Percentiles rank a stretch among this genome's conserved stretches.
Conservation (phyloP, 2,113 vertebrate genomes). For the Dasypus novemcinctus region DNA sequence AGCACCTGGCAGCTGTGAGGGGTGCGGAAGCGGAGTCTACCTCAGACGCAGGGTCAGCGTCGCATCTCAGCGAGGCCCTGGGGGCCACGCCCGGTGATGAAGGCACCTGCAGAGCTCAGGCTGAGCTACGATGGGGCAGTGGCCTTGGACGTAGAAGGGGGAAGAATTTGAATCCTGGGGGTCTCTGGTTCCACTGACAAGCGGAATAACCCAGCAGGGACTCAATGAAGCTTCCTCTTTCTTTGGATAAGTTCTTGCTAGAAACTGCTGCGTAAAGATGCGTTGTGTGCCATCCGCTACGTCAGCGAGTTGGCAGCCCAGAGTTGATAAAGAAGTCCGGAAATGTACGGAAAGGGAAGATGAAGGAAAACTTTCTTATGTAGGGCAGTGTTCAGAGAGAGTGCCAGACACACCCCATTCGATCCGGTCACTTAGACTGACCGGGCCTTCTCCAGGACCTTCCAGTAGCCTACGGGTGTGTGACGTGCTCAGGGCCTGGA, state of each 20-base stretch:
- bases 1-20: background rate
- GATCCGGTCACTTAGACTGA: background rate
- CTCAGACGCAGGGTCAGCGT: background rate
- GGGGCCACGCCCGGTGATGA: background rate
- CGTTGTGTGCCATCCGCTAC: slow-evolving; percentile 3
- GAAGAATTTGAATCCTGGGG: background rate
- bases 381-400: background rate
- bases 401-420: background rate
- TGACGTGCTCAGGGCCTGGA: too few species aligned
- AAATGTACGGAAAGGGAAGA: slow-evolving; percentile 26
- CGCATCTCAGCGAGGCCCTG: background rate
- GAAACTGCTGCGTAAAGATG: background rate
- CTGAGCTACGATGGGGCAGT: background rate
- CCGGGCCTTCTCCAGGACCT: background rate
- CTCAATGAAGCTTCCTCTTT: background rate
- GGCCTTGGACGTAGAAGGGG: background rate
- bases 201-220: background rate
- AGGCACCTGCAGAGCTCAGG: background rate
- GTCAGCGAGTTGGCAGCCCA: background rate
- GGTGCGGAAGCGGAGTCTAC: background rate
- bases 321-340: slow-evolving; percentile 29
- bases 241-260: background rate
- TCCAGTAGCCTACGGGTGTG: background rate
- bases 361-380: slow-evolving; percentile 8
- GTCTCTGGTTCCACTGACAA: background rate